Base-by-base conservation (phyloP, 2,797 vertebrate species). In the Lepus townsendii region DNA sequence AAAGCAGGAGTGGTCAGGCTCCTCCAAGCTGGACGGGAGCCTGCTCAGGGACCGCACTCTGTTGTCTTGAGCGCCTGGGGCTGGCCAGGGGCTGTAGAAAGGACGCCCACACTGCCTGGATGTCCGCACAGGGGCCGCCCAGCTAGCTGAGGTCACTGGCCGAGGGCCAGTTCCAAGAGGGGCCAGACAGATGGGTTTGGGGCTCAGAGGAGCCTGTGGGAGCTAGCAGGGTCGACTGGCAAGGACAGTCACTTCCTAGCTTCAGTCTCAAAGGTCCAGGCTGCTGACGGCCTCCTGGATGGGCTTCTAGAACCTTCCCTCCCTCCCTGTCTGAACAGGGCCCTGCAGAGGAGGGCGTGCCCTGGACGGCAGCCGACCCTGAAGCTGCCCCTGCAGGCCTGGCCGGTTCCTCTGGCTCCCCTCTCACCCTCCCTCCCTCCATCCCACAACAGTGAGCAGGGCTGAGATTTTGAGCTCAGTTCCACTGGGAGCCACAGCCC, bases 161-260 rank as follows among this genome's bases (percentile, higher is more conserved):
- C 11, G 32, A 93, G 73, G 35, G 76, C 73, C 93, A 68, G 16
- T 52, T 54, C 62, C 50, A 87, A 87, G 38, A 79, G 63, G 66
- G 10, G 35, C 32, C 24, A 35, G 87, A 91, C 94, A 95, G 95
- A 95, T 95, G 95, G 90, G 69, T 35, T 4, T 62, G 82, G 68
- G 66, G 42, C 97, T 75, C 77, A 0, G 77, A 90, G 83, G 91
- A 84, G 82, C 80, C 42, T 84, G 95, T 68, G 38, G 54, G 52
- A 93, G 38, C 35, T 89, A 71, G 78, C 71, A 13, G 38, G 63
- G 62, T 96, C 92, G 93, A 68, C 38, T 42, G 57, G 54, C 84
- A 96, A 97, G 96, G 93, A 92, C 54, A 0, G 77, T 62, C 93
- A 93, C 90, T 88, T 76, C 47, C 86, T 63, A 88, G 83, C 60